These are phyloP conservation scores for Ammodytes marinus DNA, from an alignment of 2,113 vertebrate genomes.

Conservation along the genomic window DNA sequence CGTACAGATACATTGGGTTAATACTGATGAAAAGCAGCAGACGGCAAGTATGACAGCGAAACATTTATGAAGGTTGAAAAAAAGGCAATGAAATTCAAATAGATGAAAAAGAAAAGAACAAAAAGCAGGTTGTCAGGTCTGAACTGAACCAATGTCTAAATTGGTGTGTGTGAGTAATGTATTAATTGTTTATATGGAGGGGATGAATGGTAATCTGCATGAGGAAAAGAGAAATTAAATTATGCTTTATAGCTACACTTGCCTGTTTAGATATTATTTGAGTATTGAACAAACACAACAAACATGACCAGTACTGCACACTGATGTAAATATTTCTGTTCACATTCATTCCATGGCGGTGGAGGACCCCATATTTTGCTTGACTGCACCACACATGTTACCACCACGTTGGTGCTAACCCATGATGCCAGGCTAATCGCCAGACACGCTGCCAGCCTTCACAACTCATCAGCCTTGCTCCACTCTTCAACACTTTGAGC, in stretches of 20 bases:
- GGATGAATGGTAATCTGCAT: neutral
- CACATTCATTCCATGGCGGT: no score
- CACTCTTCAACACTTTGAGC: slow-evolving; percentile 39
- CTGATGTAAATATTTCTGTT: no score
- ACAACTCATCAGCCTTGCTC: slow-evolving; percentile 52
- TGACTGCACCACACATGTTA: no score
- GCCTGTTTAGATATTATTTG: no score
- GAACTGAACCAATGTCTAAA: neutral
- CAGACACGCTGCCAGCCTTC: slow-evolving; percentile 41
- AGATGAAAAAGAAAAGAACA: neutral
- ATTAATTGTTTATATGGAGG: no score
- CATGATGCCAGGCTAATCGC: slow-evolving; percentile 45
- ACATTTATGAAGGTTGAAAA: slow-evolving; percentile 14
- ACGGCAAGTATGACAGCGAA: slow-evolving; percentile 11
- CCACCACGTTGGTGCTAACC: no score
- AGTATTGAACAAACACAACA: no score
- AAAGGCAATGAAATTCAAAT: neutral
- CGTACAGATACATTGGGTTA: slow-evolving; percentile 58
- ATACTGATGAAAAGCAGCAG: slow-evolving; percentile 76
- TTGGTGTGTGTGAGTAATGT: neutral
- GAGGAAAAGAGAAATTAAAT: neutral
- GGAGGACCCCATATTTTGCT: no score
- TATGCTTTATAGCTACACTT: no score
- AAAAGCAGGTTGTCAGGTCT: neutral
- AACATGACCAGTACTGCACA: no score